Evolutionary conservation across 1,140 invertebrate species (phyloP), one percentile per base, ranked within the genome.

Genomic region (Apis dorsata): DNA sequence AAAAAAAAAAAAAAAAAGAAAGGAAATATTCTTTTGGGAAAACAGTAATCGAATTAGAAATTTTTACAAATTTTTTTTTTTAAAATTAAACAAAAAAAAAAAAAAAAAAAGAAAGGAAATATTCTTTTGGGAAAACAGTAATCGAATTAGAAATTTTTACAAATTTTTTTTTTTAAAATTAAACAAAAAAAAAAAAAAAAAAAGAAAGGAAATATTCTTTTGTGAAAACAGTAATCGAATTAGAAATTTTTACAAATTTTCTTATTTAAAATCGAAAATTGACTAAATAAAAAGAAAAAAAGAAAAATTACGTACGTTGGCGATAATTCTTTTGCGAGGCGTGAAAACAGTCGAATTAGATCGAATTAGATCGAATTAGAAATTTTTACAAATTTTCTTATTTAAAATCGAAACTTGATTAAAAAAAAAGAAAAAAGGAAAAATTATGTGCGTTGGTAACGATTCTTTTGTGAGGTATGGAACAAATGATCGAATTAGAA

Each of bases 291-390:
- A 34, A 63, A 28, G 34, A 34, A 34, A 34, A 34, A 34, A 2
- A 34, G 2, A 28, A 28, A 28, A 28, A 28, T 28, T 28, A 28
- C 79, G 87, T 28, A 28, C 2, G n/a, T 55, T 76, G 21, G 12
- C 74, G 28, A 28, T n/a, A 51, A 8, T 66, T 34, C 17, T 11
- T 55, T 69, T 80, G n/a, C 60, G 77, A 80, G 84, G 89, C 80
- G 87, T 90, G 91, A 92, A 34, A 91, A 92, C 82, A 74, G 81
- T 86, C n/a, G n/a, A n/a, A n/a, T n/a, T n/a, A n/a, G 85, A 90
- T 88, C 85, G 83, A 88, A 89, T 91, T 89, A 44, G 85, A 90
- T 88, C 85, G 83, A 88, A 89, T 91, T 89, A 44, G 2, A 44
- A 44, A 44, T 44, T 44, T 44, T 44, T 44, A 34, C 28, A 2